Evolutionary conservation across 2,888 invertebrate genomes (phyloP).

Genomic region (Meiosimyza platycephala): DNA sequence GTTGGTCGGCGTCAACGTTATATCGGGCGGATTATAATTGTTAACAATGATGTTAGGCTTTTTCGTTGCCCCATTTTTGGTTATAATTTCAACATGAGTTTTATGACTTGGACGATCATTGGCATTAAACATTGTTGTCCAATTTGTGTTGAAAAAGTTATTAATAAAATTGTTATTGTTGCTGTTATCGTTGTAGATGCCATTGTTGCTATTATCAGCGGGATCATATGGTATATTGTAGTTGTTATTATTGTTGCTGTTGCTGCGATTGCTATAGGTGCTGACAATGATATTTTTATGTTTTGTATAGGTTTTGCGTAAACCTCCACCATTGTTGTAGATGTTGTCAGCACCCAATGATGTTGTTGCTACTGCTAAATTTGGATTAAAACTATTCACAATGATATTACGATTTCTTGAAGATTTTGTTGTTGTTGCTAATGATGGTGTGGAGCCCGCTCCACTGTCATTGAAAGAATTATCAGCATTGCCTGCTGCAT

Average conservation of each 20-base stretch:
- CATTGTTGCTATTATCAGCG: slow-evolving; percentile 41
- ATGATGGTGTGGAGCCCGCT: slow-evolving; percentile 37
- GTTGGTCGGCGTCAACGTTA: slow-evolving; percentile 56
- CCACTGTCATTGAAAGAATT: slow-evolving; percentile 17
- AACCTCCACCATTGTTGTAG: slow-evolving; percentile 39
- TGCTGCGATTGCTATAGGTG: slow-evolving; percentile 54
- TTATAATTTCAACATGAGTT: slow-evolving; percentile 76
- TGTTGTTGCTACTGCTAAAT: slow-evolving; percentile 53
- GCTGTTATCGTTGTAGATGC: slow-evolving; percentile 47
- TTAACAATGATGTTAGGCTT: slow-evolving; percentile 75
- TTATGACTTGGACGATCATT: slow-evolving; percentile 73
- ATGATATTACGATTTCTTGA: slow-evolving; percentile 66
- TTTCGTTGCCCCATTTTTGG: slow-evolving; percentile 75
- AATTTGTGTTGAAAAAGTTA: slow-evolving; percentile 64
- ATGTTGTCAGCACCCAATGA: slow-evolving; percentile 36
- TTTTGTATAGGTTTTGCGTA: slow-evolving; percentile 63
- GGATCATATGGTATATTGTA: slow-evolving; percentile 26
- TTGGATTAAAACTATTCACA: slow-evolving; percentile 66
- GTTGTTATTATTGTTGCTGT: slow-evolving; percentile 40
- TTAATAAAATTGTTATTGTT: slow-evolving; percentile 49
- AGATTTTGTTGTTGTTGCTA: slow-evolving; percentile 46
- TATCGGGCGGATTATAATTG: slow-evolving; percentile 69
- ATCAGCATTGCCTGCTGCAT: slow-evolving; percentile 32
- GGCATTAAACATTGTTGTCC: slow-evolving; percentile 54
- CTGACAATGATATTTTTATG: slow-evolving; percentile 66